These are phyloP conservation scores for Drosophila tropicalis DNA, from an alignment of 1,140 invertebrate species.

Conservation along the genomic window DNA sequence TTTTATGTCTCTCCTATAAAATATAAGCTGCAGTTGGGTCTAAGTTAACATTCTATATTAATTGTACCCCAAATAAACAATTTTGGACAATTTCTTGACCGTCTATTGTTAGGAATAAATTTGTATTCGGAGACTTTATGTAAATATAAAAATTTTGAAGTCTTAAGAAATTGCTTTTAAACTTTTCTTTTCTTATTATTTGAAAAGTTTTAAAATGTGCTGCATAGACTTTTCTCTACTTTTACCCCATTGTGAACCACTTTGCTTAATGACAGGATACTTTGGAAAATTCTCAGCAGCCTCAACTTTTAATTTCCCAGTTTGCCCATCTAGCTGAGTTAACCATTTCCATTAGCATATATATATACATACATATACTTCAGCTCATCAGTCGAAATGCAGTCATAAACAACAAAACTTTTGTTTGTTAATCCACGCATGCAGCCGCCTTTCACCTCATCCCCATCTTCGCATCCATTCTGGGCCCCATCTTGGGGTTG, in stretches of 20 bases:
- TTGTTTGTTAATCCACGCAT: slow-evolving; percentile 69
- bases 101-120: not conserved
- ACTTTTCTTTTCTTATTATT: not conserved
- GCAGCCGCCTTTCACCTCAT: slow-evolving; percentile 29
- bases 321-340: slow-evolving; percentile 84
- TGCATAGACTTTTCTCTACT: not conserved
- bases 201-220: slow-evolving; percentile 5
- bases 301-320: slow-evolving; percentile 71
- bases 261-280: slow-evolving; percentile 56
- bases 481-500: slow-evolving; percentile 36
- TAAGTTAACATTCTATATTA: too few species aligned
- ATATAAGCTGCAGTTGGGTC: too few species aligned
- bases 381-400: slow-evolving; percentile 33
- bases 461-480: slow-evolving; percentile 62
- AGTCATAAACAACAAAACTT: slow-evolving; percentile 66
- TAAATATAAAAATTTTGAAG: not conserved
- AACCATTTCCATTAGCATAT: slow-evolving; percentile 82
- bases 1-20: too few species aligned
- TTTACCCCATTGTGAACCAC: slow-evolving; percentile 41
- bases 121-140: not conserved
- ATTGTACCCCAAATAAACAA: too few species aligned
- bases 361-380: slow-evolving; percentile 11
- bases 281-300: slow-evolving; percentile 47
- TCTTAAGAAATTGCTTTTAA: not conserved
- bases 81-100: too few species aligned